A percentile compares a stretch with the other conserved stretches of the same genome.
phyloP scores from a whole-genome alignment of 2,113 vertebrate genomes.

The Nothocercus nigrocapillus region DNA sequence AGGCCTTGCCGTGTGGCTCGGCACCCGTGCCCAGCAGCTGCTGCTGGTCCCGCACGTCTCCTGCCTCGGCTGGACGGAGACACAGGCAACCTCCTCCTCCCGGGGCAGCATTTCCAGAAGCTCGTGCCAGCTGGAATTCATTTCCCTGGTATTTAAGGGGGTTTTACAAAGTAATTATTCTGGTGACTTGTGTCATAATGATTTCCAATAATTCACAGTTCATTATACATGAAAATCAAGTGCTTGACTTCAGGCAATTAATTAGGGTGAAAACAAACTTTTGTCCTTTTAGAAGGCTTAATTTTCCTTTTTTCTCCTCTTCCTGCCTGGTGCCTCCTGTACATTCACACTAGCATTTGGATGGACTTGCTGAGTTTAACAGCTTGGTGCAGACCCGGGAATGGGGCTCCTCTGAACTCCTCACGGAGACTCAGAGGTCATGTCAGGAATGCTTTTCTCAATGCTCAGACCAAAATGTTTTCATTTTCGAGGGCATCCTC shows the following conservation, averaged over 20 bases:
- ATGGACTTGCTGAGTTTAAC: neutral
- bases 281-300: neutral
- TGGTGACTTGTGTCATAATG: neutral
- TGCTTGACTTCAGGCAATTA: conserved; percentile 43
- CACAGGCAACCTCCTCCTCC: neutral
- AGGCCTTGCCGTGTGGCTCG: too few relatives aligned
- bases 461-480: conserved; percentile 18
- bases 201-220: conserved; percentile 52
- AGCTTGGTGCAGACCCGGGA: neutral
- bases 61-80: neutral
- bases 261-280: neutral
- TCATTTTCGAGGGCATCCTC: conserved; percentile 49
- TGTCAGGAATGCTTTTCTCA: neutral
- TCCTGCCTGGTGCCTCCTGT: neutral
- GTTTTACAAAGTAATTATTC: conserved; percentile 17
- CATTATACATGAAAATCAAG: conserved; percentile 26
- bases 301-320: neutral
- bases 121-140: neutral
- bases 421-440: neutral
- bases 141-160: neutral
- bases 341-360: neutral
- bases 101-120: neutral
- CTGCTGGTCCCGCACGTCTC: neutral
- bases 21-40: neutral
- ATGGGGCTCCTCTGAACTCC: neutral